phyloP scores from a whole-genome alignment of 2,113 vertebrate species.

The Sardina pilchardus region DNA sequence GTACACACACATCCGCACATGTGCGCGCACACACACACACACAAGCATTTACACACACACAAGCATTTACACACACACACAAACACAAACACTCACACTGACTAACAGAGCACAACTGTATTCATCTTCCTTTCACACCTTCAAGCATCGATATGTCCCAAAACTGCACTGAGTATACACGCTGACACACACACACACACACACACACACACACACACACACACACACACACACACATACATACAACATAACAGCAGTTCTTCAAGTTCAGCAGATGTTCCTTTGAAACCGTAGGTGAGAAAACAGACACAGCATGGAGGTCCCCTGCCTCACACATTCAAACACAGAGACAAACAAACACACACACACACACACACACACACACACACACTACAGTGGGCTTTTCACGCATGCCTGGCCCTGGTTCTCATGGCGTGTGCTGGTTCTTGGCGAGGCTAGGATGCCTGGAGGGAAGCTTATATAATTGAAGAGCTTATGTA shows the following conservation, averaged over 20 bases:
- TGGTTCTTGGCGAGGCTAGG: background rate
- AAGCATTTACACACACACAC: too few relatives aligned
- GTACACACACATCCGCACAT: background rate
- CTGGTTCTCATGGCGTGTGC: constrained; percentile 8
- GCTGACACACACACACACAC: too few relatives aligned
- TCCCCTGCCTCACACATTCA: background rate
- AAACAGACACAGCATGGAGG: background rate
- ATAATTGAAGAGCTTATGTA: constrained; percentile 9
- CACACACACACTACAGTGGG: background rate
- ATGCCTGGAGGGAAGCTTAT: background rate
- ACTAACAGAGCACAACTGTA: too few relatives aligned
- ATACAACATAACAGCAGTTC: background rate
- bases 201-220: background rate
- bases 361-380: background rate
- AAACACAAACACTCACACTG: too few relatives aligned
- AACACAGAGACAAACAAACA: background rate
- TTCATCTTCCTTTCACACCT: too few relatives aligned
- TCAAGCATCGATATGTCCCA: too few relatives aligned
- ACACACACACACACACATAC: constrained; percentile 25
- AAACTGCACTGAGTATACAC: too few relatives aligned
- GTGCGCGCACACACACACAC: too few relatives aligned
- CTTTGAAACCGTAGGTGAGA: background rate
- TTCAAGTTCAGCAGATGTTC: background rate
- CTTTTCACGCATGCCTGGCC: constrained; percentile 11
- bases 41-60: too few relatives aligned